Percentiles rank a stretch among this genome's conserved stretches.
These are phyloP conservation scores for Aphyosemion australe DNA, from an alignment of 2,113 vertebrate species.

Conservation along the genomic window DNA sequence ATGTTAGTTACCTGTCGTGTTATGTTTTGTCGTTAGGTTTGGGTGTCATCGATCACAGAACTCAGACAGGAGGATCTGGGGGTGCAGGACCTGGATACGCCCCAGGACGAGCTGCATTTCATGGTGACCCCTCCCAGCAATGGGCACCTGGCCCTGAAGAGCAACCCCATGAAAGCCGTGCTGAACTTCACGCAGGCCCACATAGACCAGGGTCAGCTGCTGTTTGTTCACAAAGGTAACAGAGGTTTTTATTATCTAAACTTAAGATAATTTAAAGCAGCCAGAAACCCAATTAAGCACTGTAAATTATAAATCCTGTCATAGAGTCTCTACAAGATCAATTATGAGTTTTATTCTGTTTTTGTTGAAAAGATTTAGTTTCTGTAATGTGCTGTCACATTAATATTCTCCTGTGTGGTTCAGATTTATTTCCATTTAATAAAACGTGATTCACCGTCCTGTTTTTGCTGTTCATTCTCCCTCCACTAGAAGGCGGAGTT, in stretches of 20 bases:
- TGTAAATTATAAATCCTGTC: no score
- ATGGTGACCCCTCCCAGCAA: constrained; percentile 86
- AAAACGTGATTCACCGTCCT: neutral
- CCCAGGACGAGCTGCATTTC: constrained; percentile 80
- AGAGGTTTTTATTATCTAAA: no score
- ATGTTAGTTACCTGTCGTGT: neutral
- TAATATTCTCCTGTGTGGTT: neutral
- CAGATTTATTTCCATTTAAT: neutral
- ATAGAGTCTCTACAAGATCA: no score
- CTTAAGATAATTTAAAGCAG: no score
- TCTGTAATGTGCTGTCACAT: neutral
- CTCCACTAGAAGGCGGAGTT: constrained; percentile 42
- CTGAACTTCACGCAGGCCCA: constrained; percentile 89
- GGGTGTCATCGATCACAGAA: constrained; percentile 87
- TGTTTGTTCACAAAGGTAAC: constrained; percentile 88
- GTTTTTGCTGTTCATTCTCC: constrained; percentile 16
- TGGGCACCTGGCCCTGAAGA: constrained; percentile 86
- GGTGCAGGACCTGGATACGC: constrained; percentile 83
- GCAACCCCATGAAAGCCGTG: constrained; percentile 76
- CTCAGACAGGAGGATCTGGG: constrained; percentile 81
- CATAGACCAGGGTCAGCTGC: constrained; percentile 82
- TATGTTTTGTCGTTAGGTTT: constrained; percentile 77
- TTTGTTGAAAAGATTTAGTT: neutral
- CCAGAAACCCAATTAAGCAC: no score
- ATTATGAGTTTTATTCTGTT: neutral